Conservation (phyloP, 2,113 vertebrate species). For the Phrynocephalus versicolor region DNA sequence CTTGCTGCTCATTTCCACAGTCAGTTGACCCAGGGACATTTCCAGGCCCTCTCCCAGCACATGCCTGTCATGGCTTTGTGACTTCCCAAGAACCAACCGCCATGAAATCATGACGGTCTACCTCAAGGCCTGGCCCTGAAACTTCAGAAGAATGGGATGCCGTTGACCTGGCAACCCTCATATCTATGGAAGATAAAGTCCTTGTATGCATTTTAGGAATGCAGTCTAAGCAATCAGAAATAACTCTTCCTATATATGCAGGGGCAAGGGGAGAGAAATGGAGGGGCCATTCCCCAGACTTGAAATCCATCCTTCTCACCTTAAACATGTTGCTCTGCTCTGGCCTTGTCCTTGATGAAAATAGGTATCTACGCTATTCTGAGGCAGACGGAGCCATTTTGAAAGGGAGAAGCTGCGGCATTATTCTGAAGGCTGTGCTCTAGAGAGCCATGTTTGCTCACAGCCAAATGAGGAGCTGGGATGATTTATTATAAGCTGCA, state of each 20-base stretch:
- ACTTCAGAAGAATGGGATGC: no score
- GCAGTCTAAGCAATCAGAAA: not conserved
- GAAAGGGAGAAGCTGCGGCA: accelerated
- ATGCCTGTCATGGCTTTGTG: no score
- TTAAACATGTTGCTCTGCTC: not conserved
- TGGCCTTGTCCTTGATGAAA: not conserved
- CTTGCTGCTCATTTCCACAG: no score
- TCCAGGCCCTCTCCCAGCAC: no score
- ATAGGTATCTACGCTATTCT: not conserved
- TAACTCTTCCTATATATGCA: not conserved
- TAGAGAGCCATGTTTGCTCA: constrained; percentile 41
- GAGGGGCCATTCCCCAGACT: not conserved
- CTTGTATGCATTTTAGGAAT: not conserved
- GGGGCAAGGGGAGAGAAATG: no score
- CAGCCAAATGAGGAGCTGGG: constrained; percentile 28
- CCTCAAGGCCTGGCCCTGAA: no score
- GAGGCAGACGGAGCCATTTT: not conserved
- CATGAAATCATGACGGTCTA: no score
- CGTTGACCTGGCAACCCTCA: not conserved
- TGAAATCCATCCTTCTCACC: not conserved
- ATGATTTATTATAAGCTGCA: constrained; percentile 77
- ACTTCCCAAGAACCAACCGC: no score
- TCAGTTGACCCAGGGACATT: no score
- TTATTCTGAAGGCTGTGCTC: not conserved
- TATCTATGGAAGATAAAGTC: not conserved